Evolutionary conservation across 2,888 invertebrate species (phyloP), one percentile per base, ranked within the genome.

Genomic region (Orthosia gracilis): DNA sequence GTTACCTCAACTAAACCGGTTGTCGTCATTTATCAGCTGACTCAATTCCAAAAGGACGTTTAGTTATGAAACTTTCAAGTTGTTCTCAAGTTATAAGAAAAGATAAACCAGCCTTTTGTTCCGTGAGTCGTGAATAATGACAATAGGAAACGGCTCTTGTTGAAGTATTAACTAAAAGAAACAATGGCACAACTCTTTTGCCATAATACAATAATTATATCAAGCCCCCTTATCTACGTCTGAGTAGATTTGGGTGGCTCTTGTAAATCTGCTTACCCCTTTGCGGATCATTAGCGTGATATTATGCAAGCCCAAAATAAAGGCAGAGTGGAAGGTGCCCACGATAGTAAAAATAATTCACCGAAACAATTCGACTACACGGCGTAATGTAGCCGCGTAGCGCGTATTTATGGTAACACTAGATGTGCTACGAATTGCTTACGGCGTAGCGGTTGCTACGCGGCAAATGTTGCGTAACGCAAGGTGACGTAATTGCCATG

Each of bases 381-480:
- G 61, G 66, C 31, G 77, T 76, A 84, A 71, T 71, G 77, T 76
- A 71, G 64, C 65, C 67, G 65, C 82, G 68, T 81, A 81, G 84
- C 69, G 58, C 76, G 77, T 84, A 81, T 82, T 71, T 81, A 76
- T 71, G 69, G 70, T 63, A 73, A 68, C 82, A 73, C 68, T 82
- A 82, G 73, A 82, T 82, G 52, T 74, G 71, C 83, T 85, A 83
- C 83, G 83, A 83, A 85, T 82, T n/a, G 71, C 73, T 73, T 82
- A 83, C 72, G 74, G 58, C 83, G 79, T 82, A 85, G 74, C 47
- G 50, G 61, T 74, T 72, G 73, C 83, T 83, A 82, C 83, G 74
- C 73, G 70, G 66, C 26, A 70, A 73, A 55, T 71, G 70, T 84
- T n/a, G n/a, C n/a, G n/a, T n/a, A n/a, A n/a, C n/a, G n/a, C n/a